phyloP scores from a whole-genome alignment of 2,888 invertebrate species.

The Tiphia femorata region DNA sequence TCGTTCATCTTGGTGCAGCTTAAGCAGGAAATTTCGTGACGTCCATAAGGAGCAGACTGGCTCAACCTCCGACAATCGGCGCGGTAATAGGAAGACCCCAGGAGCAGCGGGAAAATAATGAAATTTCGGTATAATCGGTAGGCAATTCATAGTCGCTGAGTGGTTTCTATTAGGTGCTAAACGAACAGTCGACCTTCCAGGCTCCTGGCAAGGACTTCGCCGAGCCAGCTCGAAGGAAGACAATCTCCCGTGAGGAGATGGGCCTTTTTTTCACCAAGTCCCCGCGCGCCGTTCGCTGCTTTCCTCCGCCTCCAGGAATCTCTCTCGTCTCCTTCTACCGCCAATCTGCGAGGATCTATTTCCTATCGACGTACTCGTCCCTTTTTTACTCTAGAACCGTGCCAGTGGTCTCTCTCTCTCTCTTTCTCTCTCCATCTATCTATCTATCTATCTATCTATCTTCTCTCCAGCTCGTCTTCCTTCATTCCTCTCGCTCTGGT shows the following conservation, averaged over 20 bases:
- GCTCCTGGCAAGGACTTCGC: too few species aligned
- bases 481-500: too few species aligned
- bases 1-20: too few species aligned
- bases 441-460: slow-evolving; percentile 19
- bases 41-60: slow-evolving; percentile 13
- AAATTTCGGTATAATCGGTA: slow-evolving; percentile 67
- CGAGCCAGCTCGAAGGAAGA: slow-evolving; percentile 53
- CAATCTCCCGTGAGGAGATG: slow-evolving; percentile 69
- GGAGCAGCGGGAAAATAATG: slow-evolving; percentile 60
- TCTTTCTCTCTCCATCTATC: too few species aligned
- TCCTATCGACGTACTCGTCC: slow-evolving; percentile 58
- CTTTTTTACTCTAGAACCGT: slow-evolving; percentile 34
- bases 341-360: slow-evolving; percentile 62
- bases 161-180: slow-evolving; percentile 54
- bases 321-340: slow-evolving; percentile 26
- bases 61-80: slow-evolving; percentile 16
- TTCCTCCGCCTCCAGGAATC: slow-evolving; percentile 15
- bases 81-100: slow-evolving; percentile 6
- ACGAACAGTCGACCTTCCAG: slow-evolving; percentile 37
- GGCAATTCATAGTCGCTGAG: slow-evolving; percentile 63
- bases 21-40: slow-evolving; percentile 39
- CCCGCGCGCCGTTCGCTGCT: slow-evolving; percentile 15
- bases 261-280: slow-evolving; percentile 44
- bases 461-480: too few species aligned
- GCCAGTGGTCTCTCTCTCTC: slow-evolving; percentile 17